These are phyloP conservation scores for Nymphalis c-album DNA, from an alignment of 2,888 invertebrate species.

Conservation along the genomic window DNA sequence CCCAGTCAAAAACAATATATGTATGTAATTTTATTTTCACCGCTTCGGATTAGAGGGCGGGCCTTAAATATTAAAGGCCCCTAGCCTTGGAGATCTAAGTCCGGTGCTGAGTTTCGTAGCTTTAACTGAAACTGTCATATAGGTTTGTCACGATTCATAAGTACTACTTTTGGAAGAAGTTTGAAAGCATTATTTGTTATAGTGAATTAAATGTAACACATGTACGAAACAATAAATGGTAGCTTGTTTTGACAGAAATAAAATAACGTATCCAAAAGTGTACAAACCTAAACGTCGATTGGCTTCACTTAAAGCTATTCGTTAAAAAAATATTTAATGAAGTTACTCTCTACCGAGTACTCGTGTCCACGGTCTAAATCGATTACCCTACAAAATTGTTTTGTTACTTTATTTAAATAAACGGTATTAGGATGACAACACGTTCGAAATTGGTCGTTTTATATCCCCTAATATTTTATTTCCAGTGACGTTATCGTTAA, in stretches of 20 bases:
- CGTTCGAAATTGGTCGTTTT: background rate
- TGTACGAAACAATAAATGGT: background rate
- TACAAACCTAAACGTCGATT: background rate
- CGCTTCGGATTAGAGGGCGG: too few species aligned
- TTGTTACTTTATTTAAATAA: conserved; percentile 3
- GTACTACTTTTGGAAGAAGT: too few species aligned
- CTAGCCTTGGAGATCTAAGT: too few species aligned
- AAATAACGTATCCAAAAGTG: background rate
- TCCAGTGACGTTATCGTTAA: background rate
- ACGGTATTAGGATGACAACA: conserved; percentile 3
- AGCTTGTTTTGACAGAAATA: background rate
- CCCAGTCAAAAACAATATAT: too few species aligned
- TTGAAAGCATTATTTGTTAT: too few species aligned
- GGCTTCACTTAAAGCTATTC: background rate
- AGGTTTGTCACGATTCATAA: too few species aligned
- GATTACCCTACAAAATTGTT: background rate
- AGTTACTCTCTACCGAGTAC: background rate
- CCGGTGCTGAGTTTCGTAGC: too few species aligned
- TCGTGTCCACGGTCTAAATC: conserved; percentile 1
- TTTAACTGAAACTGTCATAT: too few species aligned
- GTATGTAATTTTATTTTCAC: too few species aligned
- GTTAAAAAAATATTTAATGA: background rate
- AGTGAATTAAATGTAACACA: background rate
- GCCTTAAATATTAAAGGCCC: too few species aligned
- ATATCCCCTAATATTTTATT: background rate